Percentiles rank a stretch among this genome's conserved stretches.
Conservation (phyloP, 2,113 vertebrate species). For the Triplophysa tibetana region DNA sequence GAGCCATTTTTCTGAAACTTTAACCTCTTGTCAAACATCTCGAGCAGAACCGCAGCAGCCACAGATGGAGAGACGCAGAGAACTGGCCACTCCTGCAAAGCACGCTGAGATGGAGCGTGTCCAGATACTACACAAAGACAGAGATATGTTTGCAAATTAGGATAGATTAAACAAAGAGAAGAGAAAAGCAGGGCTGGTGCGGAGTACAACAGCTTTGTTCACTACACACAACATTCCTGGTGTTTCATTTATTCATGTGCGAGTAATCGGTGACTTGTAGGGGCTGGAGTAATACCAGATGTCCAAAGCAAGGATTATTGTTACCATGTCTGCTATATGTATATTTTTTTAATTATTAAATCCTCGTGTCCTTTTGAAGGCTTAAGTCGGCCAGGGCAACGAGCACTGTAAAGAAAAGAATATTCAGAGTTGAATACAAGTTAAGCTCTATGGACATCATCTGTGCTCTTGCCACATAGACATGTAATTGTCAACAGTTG, state of each 20-base stretch:
- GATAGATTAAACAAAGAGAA: conserved; percentile 15
- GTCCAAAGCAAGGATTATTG: not conserved
- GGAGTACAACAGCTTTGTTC: conserved; percentile 21
- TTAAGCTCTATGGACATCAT: too few relatives aligned
- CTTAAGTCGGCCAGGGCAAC: not conserved
- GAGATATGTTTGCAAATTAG: conserved; percentile 37
- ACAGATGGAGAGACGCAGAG: conserved; percentile 54
- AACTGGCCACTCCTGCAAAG: conserved; percentile 29
- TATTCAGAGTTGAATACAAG: too few relatives aligned
- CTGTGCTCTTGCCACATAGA: too few relatives aligned
- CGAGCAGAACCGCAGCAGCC: conserved; percentile 52
- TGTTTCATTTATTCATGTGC: conserved; percentile 3
- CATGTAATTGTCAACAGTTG: too few relatives aligned
- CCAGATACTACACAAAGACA: conserved; percentile 21
- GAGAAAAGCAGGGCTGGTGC: not conserved
- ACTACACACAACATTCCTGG: not conserved
- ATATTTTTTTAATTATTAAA: not conserved
- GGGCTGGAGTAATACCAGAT: not conserved
- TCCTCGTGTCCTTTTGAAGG: not conserved
- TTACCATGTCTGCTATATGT: not conserved
- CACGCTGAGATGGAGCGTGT: conserved; percentile 8
- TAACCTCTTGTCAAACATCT: conserved; percentile 69
- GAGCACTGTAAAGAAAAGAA: too few relatives aligned
- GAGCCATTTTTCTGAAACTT: conserved; percentile 61
- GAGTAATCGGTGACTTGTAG: not conserved